These are phyloP conservation scores for Aurelia coerulea DNA, from an alignment of 30 jellyfish, hydroid and myxozoan genomes.

Conservation along the genomic window DNA sequence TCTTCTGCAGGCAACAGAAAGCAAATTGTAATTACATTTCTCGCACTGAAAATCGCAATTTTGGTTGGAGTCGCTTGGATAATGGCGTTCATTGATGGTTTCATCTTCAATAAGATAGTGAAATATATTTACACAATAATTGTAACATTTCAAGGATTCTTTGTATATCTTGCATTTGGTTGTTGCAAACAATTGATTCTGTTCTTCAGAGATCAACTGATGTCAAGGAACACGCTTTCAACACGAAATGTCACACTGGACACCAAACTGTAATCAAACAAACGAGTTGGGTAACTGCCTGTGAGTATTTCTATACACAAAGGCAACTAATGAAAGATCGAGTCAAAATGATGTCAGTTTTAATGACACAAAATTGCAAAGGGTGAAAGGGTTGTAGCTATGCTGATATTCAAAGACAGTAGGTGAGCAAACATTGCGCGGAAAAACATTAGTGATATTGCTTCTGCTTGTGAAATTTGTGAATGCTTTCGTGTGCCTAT, in stretches of 20 bases:
- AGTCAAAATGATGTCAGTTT: too few relatives aligned
- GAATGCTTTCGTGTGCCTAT: too few relatives aligned
- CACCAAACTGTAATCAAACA: not conserved
- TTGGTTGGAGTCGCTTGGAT: conserved; percentile 64
- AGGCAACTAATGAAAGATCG: too few relatives aligned
- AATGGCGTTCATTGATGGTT: conserved; percentile 55
- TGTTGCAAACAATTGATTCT: not conserved
- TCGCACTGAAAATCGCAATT: conserved; percentile 46
- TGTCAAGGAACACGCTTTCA: not conserved
- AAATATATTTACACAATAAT: conserved; percentile 29
- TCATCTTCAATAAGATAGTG: conserved; percentile 13
- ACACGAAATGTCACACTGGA: not conserved
- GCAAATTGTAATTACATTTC: not conserved
- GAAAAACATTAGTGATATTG: too few relatives aligned
- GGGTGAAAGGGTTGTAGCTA: too few relatives aligned
- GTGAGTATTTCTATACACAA: not conserved
- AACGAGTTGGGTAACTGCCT: not conserved
- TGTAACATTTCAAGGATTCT: conserved; percentile 52
- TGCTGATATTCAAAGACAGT: too few relatives aligned
- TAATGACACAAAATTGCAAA: too few relatives aligned
- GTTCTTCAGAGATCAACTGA: not conserved
- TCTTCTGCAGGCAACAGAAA: conserved; percentile 28
- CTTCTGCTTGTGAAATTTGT: too few relatives aligned
- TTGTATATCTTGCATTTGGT: conserved; percentile 53
- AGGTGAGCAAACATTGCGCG: too few relatives aligned